These are phyloP conservation scores for Drosophila repletoides DNA, from an alignment of 1,140 invertebrate species.

Conservation along the genomic window DNA sequence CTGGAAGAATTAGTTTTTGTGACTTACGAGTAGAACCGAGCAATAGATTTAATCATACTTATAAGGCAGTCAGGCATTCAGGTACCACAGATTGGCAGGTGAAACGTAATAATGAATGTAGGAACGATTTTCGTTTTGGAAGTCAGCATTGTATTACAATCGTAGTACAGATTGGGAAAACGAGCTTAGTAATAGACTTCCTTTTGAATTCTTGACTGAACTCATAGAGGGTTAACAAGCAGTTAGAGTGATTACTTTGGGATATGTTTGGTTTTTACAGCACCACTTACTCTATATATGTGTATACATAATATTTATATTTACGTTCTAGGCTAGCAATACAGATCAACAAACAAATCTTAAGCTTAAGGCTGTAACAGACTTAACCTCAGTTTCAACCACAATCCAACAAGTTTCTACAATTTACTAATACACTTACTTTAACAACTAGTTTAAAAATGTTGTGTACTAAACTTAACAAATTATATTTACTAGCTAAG, in stretches of 20 bases:
- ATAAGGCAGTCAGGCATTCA: constrained; percentile 21
- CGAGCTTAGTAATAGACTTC: not conserved
- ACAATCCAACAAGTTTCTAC: constrained; percentile 31
- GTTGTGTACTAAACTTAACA: constrained; percentile 37
- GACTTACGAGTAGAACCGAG: not conserved
- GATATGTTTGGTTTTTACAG: constrained; percentile 29
- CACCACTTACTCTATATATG: constrained; percentile 4
- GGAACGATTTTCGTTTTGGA: constrained; percentile 46
- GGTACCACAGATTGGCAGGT: constrained; percentile 19
- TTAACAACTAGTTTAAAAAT: constrained; percentile 41
- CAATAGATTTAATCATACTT: constrained; percentile 1
- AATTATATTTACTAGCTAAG: constrained; percentile 24
- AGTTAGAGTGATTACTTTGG: constrained; percentile 20
- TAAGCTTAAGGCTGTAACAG: constrained; percentile 38
- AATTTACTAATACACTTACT: constrained; percentile 30
- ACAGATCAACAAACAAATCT: constrained; percentile 30
- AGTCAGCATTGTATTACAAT: constrained; percentile 64
- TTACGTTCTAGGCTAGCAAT: constrained; percentile 11
- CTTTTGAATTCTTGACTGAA: constrained; percentile 10
- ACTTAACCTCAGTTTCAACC: constrained; percentile 50
- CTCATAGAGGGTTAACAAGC: constrained; percentile 11
- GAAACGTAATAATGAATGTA: constrained; percentile 14
- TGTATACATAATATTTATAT: not conserved
- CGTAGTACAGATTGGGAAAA: constrained; percentile 28
- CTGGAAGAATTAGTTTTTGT: not conserved